A percentile compares a stretch with the other conserved stretches of the same genome.
Evolutionary conservation across 2,113 vertebrate species (phyloP).

Genomic region (Camelus bactrianus): DNA sequence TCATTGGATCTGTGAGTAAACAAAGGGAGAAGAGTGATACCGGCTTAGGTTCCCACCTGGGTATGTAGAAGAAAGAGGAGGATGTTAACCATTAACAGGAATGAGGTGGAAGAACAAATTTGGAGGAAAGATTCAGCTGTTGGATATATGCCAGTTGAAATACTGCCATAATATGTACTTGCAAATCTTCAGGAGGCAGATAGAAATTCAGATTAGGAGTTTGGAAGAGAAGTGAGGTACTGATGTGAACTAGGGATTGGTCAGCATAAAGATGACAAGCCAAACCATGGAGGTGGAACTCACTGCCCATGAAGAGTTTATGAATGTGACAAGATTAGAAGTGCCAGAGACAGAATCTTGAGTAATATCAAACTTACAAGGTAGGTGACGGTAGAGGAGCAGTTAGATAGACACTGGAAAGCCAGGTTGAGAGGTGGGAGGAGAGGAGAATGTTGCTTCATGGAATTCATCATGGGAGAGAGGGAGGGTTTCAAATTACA

Average conservation of each 20-base stretch:
- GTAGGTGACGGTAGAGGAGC: neutral
- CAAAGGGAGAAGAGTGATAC: neutral
- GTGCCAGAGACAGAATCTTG: conserved; percentile 5
- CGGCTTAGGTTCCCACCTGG: neutral
- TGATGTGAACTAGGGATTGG: conserved; percentile 27
- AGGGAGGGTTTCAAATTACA: neutral
- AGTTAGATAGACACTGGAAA: conserved; percentile 15
- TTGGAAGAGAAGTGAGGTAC: conserved; percentile 28
- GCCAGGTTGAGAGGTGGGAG: neutral
- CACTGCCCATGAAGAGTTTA: conserved; percentile 1
- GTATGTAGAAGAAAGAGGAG: neutral
- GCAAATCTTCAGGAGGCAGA: conserved; percentile 54
- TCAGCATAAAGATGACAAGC: conserved; percentile 21
- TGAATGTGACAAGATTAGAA: conserved; percentile 35
- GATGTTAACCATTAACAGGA: conserved; percentile 10
- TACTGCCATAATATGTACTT: conserved; percentile 48
- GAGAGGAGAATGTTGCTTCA: neutral
- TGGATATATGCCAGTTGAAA: conserved; percentile 54
- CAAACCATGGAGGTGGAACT: neutral
- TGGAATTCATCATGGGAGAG: neutral
- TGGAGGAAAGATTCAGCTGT: conserved; percentile 25
- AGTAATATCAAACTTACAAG: conserved; percentile 15
- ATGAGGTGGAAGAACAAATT: conserved; percentile 44
- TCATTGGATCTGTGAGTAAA: neutral
- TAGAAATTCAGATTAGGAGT: conserved; percentile 36